phyloP scores from a whole-genome alignment of 2,888 invertebrate genomes.

The Cosmorhoe ocellata region DNA sequence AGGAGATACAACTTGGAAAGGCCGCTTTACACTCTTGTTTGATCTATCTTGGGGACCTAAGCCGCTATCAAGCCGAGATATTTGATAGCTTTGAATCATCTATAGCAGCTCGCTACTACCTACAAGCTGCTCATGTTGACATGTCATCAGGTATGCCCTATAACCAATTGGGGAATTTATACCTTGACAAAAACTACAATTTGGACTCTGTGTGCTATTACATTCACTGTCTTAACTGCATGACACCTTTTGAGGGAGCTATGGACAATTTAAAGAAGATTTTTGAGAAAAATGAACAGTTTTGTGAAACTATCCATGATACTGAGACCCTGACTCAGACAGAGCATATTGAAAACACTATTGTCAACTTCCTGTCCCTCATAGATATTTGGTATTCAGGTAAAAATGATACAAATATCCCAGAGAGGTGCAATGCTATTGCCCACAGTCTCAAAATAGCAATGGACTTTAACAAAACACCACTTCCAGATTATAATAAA shows the following conservation, averaged over 20 bases:
- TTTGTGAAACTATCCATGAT: slow-evolving; percentile 78
- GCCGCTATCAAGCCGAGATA: slow-evolving; percentile 92
- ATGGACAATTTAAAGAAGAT: slow-evolving; percentile 91
- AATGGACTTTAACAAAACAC: slow-evolving; percentile 79
- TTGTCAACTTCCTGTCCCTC: slow-evolving; percentile 79
- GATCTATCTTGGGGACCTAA: slow-evolving; percentile 94
- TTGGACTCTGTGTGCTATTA: slow-evolving; percentile 95
- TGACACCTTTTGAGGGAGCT: slow-evolving; percentile 93
- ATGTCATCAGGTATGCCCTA: slow-evolving; percentile 94
- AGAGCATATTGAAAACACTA: slow-evolving; percentile 75
- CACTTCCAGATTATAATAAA: slow-evolving; percentile 78
- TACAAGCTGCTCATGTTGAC: slow-evolving; percentile 90
- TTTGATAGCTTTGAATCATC: slow-evolving; percentile 86
- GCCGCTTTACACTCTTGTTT: slow-evolving; percentile 92
- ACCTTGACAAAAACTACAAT: slow-evolving; percentile 89
- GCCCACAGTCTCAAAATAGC: slow-evolving; percentile 89
- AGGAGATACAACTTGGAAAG: slow-evolving; percentile 86
- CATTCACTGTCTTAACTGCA: slow-evolving; percentile 90
- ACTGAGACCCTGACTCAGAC: slow-evolving; percentile 67
- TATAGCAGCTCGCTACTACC: slow-evolving; percentile 91
- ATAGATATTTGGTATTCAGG: slow-evolving; percentile 85
- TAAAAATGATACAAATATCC: slow-evolving; percentile 85
- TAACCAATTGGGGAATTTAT: slow-evolving; percentile 96
- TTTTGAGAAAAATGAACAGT: slow-evolving; percentile 86
- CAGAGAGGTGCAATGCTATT: slow-evolving; percentile 86